phyloP scores from a whole-genome alignment of 2,113 vertebrate species.

The Protomyctophum bolini region DNA sequence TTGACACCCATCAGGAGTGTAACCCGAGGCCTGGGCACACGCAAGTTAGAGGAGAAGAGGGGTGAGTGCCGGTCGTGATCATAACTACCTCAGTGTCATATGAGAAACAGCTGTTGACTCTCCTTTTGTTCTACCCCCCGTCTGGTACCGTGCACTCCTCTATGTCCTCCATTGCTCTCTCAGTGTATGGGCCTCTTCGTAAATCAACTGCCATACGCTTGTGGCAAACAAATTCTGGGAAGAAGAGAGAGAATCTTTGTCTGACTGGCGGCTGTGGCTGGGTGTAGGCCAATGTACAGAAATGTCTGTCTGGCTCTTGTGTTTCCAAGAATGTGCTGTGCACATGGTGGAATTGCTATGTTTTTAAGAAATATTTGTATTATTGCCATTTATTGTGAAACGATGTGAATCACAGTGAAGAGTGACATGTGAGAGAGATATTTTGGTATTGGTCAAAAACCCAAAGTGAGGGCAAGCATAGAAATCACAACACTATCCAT shows the following conservation, averaged over 20 bases:
- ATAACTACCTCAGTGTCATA: conserved; percentile 54
- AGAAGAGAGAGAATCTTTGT: conserved; percentile 68
- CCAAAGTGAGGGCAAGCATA: not conserved
- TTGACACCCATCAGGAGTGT: conserved; percentile 39
- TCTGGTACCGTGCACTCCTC: conserved; percentile 12
- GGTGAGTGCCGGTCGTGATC: conserved; percentile 31
- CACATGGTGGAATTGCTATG: conserved; percentile 5
- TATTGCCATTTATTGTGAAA: conserved; percentile 6
- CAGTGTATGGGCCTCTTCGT: conserved; percentile 48
- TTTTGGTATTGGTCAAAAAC: not conserved
- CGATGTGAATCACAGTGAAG: not conserved
- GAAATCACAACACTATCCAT: conserved; percentile 9
- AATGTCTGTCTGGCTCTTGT: conserved; percentile 35
- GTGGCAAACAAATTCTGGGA: conserved; percentile 63
- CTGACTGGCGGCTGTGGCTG: conserved; percentile 43
- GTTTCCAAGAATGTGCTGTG: conserved; percentile 29
- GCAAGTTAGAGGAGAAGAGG: conserved; percentile 20
- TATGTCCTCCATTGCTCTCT: conserved; percentile 34
- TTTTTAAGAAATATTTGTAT: not conserved
- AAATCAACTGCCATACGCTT: conserved; percentile 54
- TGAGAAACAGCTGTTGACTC: conserved; percentile 71
- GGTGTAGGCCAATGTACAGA: conserved; percentile 49
- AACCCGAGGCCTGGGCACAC: conserved; percentile 48
- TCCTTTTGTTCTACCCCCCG: conserved; percentile 36
- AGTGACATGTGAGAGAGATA: not conserved